Evolutionary conservation across 2,113 vertebrate species (phyloP), one percentile per base, ranked within the genome.

Genomic region (Otocyon megalotis): DNA sequence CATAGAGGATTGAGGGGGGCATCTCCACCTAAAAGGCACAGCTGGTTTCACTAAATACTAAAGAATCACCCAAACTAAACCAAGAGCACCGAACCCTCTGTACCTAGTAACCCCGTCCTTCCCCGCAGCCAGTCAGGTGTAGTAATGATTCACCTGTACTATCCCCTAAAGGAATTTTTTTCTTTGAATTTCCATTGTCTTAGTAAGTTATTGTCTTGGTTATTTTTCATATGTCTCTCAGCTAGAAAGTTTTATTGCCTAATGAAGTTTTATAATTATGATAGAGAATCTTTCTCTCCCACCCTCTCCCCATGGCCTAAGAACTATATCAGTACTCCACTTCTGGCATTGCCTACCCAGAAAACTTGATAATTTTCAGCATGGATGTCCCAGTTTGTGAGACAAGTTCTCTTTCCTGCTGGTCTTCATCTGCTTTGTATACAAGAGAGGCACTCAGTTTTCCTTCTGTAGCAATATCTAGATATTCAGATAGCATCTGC

Each of bases 181-280:
- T 35, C 17, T 83, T 13, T 81, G 16, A 8, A 28, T 86, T 87
- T 65, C 79, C 35, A 28, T n/a, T 89, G 72, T 92, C 80, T 85
- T 56, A 0, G 5, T 85, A 86, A 93, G 43, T 82, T 58, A 30
- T 28, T 43, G 13, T 74, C 54, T 6, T 1, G 8, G 28, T 82
- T 88, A 53, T 56, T 74, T 72, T 83, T 79, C 24, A 13, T 71
- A 62, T 94, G 74, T 94, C 71, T 58, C 98, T 85, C 82, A 96
- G 28, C 71, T 54, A 72, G 2, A 97, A 98, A 98, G 81, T 95
- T 82, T 19, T 77, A n/a, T 92, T 95, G 85, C 54, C 37, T 82
- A 26, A 58, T 43, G n/a, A 17, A 87, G 15, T 30, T 30, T 43
- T 80, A 13, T 95, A 35, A 90, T 60, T 35, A 17, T 30, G 65